Percentiles rank a stretch among this genome's conserved stretches.
Conservation (phyloP, 2,797 vertebrate genomes). For the Halcyon chelicuti region DNA sequence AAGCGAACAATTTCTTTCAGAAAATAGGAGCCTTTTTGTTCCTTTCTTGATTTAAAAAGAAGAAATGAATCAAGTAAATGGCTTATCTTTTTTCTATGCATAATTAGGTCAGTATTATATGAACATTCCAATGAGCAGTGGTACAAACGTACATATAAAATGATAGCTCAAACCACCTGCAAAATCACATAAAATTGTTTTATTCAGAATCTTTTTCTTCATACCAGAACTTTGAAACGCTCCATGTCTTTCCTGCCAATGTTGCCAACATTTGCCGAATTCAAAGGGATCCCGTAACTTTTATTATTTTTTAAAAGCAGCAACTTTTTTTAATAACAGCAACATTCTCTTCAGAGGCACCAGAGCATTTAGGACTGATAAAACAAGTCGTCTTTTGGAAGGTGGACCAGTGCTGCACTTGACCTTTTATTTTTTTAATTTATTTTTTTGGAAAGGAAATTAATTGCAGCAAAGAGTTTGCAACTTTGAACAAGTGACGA, state of each 20-base stretch:
- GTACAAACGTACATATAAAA: conserved; percentile 88
- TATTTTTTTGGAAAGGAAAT: neutral
- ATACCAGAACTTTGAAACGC: conserved; percentile 84
- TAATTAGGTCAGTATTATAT: conserved; percentile 89
- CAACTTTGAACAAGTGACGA: conserved; percentile 47
- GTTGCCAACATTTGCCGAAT: conserved; percentile 78
- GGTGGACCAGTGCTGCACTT: conserved; percentile 41
- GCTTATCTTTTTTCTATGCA: conserved; percentile 87
- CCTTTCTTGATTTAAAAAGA: conserved; percentile 89
- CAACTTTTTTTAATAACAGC: neutral
- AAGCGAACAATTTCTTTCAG: conserved; percentile 95
- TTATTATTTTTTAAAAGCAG: conserved; percentile 68
- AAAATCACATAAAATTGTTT: conserved; percentile 88
- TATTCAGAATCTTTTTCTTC: conserved; percentile 84
- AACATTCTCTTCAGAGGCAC: conserved; percentile 70
- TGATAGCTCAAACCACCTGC: conserved; percentile 88
- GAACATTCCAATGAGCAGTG: conserved; percentile 87
- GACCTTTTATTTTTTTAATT: neutral
- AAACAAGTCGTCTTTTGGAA: conserved; percentile 67
- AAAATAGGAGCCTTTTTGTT: conserved; percentile 93
- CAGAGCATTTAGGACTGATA: conserved; percentile 48
- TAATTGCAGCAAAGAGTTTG: conserved; percentile 57
- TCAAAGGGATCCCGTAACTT: conserved; percentile 80
- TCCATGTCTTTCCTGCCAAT: conserved; percentile 80
- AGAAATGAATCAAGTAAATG: conserved; percentile 89